Percentiles rank a stretch among this genome's conserved stretches.
Evolutionary conservation across 2,888 invertebrate species (phyloP).

Genomic region (Dinocampus coccinellae): DNA sequence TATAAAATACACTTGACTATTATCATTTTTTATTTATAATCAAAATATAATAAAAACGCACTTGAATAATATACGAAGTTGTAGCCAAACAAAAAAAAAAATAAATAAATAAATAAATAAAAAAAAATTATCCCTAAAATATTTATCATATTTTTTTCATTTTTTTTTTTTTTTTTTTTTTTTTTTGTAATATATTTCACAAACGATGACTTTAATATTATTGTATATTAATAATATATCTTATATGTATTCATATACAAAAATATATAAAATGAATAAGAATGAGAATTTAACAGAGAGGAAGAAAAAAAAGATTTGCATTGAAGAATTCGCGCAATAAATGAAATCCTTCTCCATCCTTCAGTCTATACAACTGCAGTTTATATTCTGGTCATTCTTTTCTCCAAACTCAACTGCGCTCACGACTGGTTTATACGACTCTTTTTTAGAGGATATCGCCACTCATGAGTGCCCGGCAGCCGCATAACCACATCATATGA

Average conservation of each 20-base stretch:
- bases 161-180: neutral
- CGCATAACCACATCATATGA: neutral
- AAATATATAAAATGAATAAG: neutral
- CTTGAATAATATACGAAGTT: too few relatives aligned
- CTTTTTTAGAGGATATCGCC: conserved; percentile 20
- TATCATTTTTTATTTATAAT: neutral
- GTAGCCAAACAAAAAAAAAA: too few relatives aligned
- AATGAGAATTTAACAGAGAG: neutral
- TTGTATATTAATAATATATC: neutral
- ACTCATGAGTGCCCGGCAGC: conserved; percentile 14
- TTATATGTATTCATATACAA: neutral
- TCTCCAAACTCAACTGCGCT: neutral
- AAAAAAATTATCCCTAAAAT: neutral
- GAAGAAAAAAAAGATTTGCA: conserved; percentile 4
- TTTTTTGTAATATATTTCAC: neutral
- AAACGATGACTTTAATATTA: neutral
- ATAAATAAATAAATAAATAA: neutral
- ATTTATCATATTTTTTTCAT: too few relatives aligned
- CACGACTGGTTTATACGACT: conserved; percentile 29
- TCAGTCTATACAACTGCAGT: conserved; percentile 4
- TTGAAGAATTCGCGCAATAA: conserved; percentile 14
- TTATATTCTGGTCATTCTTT: conserved; percentile 23
- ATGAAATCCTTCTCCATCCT: conserved; percentile 29
- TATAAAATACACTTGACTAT: neutral
- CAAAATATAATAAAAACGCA: too few relatives aligned